These are phyloP conservation scores for Xenentodon cancila DNA, from an alignment of 2,797 vertebrate species.

Conservation along the genomic window DNA sequence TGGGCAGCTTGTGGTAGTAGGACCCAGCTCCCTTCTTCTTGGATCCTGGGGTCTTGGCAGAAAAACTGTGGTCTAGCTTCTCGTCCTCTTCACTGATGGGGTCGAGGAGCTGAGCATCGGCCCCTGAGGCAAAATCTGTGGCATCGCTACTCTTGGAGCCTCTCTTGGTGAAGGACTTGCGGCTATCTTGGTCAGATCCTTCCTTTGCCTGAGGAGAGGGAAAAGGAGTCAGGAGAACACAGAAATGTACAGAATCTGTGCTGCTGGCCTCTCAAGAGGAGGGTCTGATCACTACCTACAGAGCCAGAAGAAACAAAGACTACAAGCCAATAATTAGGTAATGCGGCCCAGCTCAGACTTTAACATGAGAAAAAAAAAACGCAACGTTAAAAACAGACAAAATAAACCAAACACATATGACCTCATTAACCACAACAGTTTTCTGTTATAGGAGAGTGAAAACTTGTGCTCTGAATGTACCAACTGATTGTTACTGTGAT, in stretches of 20 bases:
- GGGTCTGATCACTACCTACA: conserved; percentile 24
- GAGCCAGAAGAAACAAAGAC: conserved; percentile 62
- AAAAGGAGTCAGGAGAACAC: conserved; percentile 51
- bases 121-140: conserved; percentile 84
- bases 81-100: conserved; percentile 98
- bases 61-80: conserved; percentile 88
- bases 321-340: conserved; percentile 54
- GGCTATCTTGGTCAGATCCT: conserved; percentile 84
- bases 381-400: conserved; percentile 3
- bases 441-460: conserved; percentile 1
- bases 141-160: conserved; percentile 86
- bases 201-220: conserved; percentile 80
- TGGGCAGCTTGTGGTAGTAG: conserved; percentile 91
- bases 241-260: conserved; percentile 52
- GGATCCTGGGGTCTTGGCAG: conserved; percentile 79
- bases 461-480: not conserved
- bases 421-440: conserved; percentile 3
- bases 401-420: conserved; percentile 13
- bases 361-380: not conserved
- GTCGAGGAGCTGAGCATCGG: conserved; percentile 88
- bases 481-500: conserved; percentile 13
- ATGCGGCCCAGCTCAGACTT: conserved; percentile 31
- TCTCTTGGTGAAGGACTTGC: conserved; percentile 87
- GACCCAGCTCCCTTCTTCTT: conserved; percentile 85
- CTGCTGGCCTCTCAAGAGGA: conserved; percentile 37